Base-by-base conservation (phyloP, 2,888 invertebrate genomes). In the Caenorhabditis sinica region DNA sequence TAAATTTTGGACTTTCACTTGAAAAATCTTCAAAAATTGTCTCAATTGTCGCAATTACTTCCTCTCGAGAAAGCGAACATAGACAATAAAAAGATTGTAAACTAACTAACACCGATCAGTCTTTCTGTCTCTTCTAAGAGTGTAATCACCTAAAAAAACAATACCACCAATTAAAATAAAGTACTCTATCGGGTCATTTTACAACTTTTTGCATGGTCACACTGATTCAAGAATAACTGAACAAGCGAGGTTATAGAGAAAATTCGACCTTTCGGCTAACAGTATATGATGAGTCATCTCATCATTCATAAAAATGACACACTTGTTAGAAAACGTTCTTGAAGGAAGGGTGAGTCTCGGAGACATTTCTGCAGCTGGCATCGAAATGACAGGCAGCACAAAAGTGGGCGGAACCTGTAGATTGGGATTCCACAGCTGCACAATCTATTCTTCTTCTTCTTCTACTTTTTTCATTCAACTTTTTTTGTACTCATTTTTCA, bases 131-230 rank as follows among this genome's bases (percentile, higher is more conserved):
- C 13, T n/a, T 61, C 60, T 73, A 33, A 51, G 33, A 15, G 72
- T 73, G 72, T 63, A 74, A 65, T 74, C 65, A 74, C 25, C 25
- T 56, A 63, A 53, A 63, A 53, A 36, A 51, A 51, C 63, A 53
- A 11, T 51, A 36, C 5, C n/a, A 40, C 53, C 69, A n/a, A 60
- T 61, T 61, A 61, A 63, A 63, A n/a, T n/a, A 43, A 40, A 23
- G 23, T 40, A 25, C 25, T 72, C 25, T 25, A n/a, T 43, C 8
- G 40, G 25, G 56, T 30, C 51, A 63, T 73, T 40, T 40, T 73
- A 73, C 36, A 60, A 33, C 71, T 43, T 49, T 49, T 4, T n/a
- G 20, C 43, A 69, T 36, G 30, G 72, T 60, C 72, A 51, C 49
- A 49, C 30, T 58, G 23, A 71, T 60, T 43, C 36, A n/a, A 40